These are phyloP conservation scores for Panulirus ornatus DNA, from an alignment of 1,140 invertebrate genomes.

Conservation along the genomic window DNA sequence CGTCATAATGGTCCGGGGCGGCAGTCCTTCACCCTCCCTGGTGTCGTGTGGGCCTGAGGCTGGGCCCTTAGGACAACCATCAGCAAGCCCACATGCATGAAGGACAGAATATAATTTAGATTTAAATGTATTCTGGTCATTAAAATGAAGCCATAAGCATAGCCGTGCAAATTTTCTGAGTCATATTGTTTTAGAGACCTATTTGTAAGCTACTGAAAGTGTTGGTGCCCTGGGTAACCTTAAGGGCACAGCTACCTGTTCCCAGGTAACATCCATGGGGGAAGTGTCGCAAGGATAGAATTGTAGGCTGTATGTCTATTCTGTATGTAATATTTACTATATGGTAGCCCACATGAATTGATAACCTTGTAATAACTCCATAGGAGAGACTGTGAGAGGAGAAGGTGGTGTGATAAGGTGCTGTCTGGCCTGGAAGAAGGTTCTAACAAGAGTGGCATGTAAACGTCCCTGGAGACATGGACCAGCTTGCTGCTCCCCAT, in stretches of 20 bases:
- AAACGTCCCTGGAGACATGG: constrained; percentile 42
- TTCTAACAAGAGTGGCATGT: constrained; percentile 32
- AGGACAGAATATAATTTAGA: constrained; percentile 52
- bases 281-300: constrained; percentile 50
- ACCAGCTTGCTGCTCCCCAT: constrained; percentile 40
- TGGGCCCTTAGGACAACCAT: constrained; percentile 43
- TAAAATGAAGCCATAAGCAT: constrained; percentile 50
- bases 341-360: constrained; percentile 63
- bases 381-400: constrained; percentile 33
- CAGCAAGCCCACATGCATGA: constrained; percentile 41
- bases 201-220: constrained; percentile 29
- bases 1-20: constrained; percentile 34
- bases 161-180: constrained; percentile 59
- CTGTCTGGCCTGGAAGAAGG: constrained; percentile 48
- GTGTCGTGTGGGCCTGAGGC: constrained; percentile 48
- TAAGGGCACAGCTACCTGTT: not conserved
- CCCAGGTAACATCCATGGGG: constrained; percentile 28
- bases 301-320: constrained; percentile 61
- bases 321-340: constrained; percentile 65
- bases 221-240: constrained; percentile 26
- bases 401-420: constrained; percentile 37
- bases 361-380: constrained; percentile 44
- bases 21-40: constrained; percentile 30
- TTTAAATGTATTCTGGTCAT: constrained; percentile 68
- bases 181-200: constrained; percentile 44